Evolutionary conservation across 2,888 invertebrate species (phyloP).

Genomic region (Andrena fulva): DNA sequence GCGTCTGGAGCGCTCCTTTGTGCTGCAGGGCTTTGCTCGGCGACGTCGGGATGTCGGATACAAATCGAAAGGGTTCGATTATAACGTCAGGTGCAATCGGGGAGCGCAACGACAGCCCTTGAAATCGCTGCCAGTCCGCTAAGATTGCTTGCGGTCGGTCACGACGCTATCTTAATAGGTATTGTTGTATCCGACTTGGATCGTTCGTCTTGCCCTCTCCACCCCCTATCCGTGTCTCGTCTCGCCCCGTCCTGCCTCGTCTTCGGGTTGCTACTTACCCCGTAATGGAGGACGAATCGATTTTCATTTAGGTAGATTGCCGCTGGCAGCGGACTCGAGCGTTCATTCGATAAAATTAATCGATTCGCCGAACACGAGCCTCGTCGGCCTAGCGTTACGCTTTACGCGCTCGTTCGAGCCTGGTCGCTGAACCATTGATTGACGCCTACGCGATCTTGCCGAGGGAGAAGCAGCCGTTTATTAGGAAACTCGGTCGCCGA

Average conservation of each 20-base stretch:
- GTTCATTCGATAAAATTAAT: slow-evolving; percentile 69
- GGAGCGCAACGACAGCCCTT: slow-evolving; percentile 48
- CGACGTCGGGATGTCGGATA: slow-evolving; percentile 31
- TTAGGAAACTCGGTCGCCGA: slow-evolving; percentile 14
- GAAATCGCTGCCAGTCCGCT: slow-evolving; percentile 56
- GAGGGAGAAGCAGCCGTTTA: neutral
- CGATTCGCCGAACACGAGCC: slow-evolving; percentile 61
- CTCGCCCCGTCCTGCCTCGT: slow-evolving; percentile 2
- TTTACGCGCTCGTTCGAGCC: slow-evolving; percentile 26
- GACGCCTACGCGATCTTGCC: neutral
- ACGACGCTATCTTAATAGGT: slow-evolving; percentile 71
- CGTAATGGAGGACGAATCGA: slow-evolving; percentile 69
- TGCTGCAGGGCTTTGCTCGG: neutral
- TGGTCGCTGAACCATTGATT: neutral
- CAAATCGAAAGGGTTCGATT: slow-evolving; percentile 61
- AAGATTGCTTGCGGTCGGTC: slow-evolving; percentile 68
- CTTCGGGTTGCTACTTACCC: slow-evolving; percentile 61
- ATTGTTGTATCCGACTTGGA: slow-evolving; percentile 65
- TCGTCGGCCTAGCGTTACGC: slow-evolving; percentile 15
- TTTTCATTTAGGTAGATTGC: slow-evolving; percentile 71
- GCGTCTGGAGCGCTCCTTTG: slow-evolving; percentile 7
- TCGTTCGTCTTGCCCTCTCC: slow-evolving; percentile 42
- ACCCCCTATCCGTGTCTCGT: neutral
- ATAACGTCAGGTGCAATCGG: slow-evolving; percentile 65
- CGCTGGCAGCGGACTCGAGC: slow-evolving; percentile 40